phyloP scores from a whole-genome alignment of 2,888 invertebrate species.

The Hecatera dysodea region DNA sequence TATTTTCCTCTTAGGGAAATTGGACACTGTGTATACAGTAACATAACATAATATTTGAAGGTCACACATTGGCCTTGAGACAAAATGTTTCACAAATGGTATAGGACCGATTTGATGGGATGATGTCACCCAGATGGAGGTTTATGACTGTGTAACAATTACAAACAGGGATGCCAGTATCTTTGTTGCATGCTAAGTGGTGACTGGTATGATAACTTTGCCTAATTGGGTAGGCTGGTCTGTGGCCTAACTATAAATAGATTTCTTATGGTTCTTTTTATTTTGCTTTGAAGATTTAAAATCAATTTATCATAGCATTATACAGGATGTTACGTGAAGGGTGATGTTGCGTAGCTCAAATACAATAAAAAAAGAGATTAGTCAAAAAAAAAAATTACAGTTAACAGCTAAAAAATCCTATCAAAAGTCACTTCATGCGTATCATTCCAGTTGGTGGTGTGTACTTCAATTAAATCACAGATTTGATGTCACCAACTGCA shows the following conservation, averaged over 20 bases:
- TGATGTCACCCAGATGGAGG: slow-evolving; percentile 83
- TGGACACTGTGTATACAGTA: background rate
- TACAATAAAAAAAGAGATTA: no score
- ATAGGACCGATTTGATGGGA: slow-evolving; percentile 75
- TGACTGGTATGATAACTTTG: slow-evolving; percentile 74
- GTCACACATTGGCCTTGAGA: slow-evolving; percentile 72
- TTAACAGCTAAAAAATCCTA: no score
- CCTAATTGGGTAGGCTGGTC: slow-evolving; percentile 58
- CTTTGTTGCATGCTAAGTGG: slow-evolving; percentile 79
- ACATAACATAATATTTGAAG: slow-evolving; percentile 43
- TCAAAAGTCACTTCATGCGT: no score
- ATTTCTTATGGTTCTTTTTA: slow-evolving; percentile 21
- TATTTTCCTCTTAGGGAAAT: slow-evolving; percentile 52
- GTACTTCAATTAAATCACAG: no score
- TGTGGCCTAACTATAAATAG: slow-evolving; percentile 22
- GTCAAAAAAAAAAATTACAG: no score
- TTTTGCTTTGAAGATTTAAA: background rate
- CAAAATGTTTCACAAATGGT: slow-evolving; percentile 74
- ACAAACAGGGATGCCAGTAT: slow-evolving; percentile 66
- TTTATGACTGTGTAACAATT: slow-evolving; percentile 75
- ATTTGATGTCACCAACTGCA: no score
- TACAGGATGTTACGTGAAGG: no score
- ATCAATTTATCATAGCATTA: background rate
- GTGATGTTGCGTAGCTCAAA: no score
- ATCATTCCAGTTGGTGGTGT: no score